Evolutionary conservation across 2,888 invertebrate species (phyloP).

Genomic region (Plebejus argus): DNA sequence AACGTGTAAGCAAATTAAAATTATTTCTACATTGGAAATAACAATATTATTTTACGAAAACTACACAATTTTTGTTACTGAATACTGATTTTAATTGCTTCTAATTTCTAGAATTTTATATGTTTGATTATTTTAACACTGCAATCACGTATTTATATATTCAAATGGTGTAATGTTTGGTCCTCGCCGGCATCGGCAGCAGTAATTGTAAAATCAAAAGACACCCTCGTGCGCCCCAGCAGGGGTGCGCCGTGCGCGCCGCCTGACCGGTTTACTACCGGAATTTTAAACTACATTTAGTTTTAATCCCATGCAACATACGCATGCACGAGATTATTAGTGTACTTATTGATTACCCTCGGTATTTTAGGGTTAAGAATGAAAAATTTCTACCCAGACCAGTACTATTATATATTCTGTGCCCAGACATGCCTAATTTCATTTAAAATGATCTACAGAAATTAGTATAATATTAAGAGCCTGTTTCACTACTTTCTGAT

Average conservation of each 20-base stretch:
- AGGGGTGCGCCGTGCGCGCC: slow-evolving; percentile 23
- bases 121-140: neutral
- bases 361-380: neutral
- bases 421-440: too few relatives aligned
- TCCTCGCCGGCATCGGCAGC: neutral
- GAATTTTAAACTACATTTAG: slow-evolving; percentile 29
- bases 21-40: too few relatives aligned
- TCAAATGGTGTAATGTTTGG: slow-evolving; percentile 8
- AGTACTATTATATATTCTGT: too few relatives aligned
- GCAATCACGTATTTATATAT: slow-evolving; percentile 7
- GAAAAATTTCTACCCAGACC: too few relatives aligned
- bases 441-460: too few relatives aligned
- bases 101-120: too few relatives aligned
- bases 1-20: too few relatives aligned
- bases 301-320: slow-evolving; percentile 22
- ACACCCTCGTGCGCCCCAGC: slow-evolving; percentile 24
- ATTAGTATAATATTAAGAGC: too few relatives aligned
- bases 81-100: too few relatives aligned
- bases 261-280: slow-evolving; percentile 27
- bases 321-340: neutral
- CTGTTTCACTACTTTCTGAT: too few relatives aligned
- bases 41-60: too few relatives aligned
- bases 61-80: too few relatives aligned
- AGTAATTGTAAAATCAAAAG: slow-evolving; percentile 29
- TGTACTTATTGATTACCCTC: neutral